A percentile compares a stretch with the other conserved stretches of the same genome.
Evolutionary conservation across 2,797 vertebrate genomes (phyloP).

Genomic region (Pseudocheirus occidentalis): DNA sequence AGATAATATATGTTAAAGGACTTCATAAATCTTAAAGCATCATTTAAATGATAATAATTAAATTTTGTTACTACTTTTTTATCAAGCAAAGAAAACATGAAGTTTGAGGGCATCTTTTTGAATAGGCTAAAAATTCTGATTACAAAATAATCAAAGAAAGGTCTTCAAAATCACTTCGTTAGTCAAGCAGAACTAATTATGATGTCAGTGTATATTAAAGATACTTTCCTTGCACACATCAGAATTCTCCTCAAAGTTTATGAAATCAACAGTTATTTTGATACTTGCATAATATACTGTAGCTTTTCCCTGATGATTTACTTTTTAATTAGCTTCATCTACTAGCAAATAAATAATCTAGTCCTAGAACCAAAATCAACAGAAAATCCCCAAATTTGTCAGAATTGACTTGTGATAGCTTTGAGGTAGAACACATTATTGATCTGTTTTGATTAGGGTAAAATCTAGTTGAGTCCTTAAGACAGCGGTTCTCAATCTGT

Average conservation of each 20-base stretch:
- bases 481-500: too few species aligned
- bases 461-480: not conserved
- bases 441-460: not conserved
- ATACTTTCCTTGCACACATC: not conserved
- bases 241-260: not conserved
- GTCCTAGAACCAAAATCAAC: not conserved
- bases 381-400: not conserved
- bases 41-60: not conserved
- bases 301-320: not conserved
- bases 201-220: not conserved
- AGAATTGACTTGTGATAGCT: not conserved
- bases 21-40: not conserved
- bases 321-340: not conserved
- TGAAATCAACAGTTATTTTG: not conserved
- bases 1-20: not conserved
- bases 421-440: not conserved
- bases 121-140: not conserved
- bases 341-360: not conserved
- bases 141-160: not conserved
- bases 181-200: not conserved
- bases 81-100: not conserved
- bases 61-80: not conserved
- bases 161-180: not conserved
- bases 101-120: not conserved
- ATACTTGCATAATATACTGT: not conserved